Evolutionary conservation across 2,113 vertebrate species (phyloP), one percentile per base, ranked within the genome.

Genomic region (Otolemur garnettii): DNA sequence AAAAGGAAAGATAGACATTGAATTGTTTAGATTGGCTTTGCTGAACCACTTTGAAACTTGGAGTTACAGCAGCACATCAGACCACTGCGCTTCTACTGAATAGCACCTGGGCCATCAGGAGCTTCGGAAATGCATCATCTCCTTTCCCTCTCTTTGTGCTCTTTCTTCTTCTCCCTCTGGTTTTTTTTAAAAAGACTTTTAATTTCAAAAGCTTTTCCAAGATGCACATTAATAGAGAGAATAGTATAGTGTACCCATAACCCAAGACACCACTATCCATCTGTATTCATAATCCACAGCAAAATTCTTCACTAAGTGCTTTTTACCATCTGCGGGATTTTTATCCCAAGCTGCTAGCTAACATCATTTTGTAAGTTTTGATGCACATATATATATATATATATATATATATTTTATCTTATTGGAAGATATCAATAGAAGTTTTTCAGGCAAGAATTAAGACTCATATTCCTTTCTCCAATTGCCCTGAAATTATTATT

Each of bases 281-380:
- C 24, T 64, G 8, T 26, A 50, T 21, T 21, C 42, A 94, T 15
- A 78, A 80, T 26, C 71, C 60, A 94, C 64, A 50, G 45, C 35
- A 77, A 74, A 5, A 33, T 10, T 77, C 28, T 86, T 28, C 81
- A 69, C 17, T 26, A 86, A 68, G 75, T 19, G 14, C 19, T 88
- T 87, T 84, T 60, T 17, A 66, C 30, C 26, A 68, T 38, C 35
- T 55, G 24, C n/a, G 88, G 24, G 7, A 33, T 14, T 72, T 87
- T 80, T n/a, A n/a, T n/a, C 18, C 72, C 93, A 81, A 81, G 33
- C 19, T 84, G 50, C 26, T 92, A 59, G 50, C 26, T 94, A 59
- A 92, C 12, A 80, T 50, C 3, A 69, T 81, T 96, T 94, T 94
- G 17, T 38, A 80, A 87, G 12, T 60, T 89, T 82, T 88, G 62